Evolutionary conservation across 2,888 invertebrate species (phyloP).

Genomic region (Meteorus colon): DNA sequence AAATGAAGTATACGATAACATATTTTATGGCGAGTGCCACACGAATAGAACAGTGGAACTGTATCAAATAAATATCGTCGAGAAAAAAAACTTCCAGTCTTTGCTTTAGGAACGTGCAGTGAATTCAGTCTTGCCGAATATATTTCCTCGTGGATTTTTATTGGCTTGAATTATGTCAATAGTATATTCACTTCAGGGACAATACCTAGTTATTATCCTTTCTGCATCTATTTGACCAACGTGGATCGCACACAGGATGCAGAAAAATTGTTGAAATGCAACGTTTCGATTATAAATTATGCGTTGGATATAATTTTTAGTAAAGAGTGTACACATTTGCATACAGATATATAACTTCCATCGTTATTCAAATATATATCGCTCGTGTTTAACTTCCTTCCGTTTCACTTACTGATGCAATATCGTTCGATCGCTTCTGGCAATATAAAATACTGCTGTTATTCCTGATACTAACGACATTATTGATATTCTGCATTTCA

Average conservation of each 20-base stretch:
- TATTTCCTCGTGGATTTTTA: conserved; percentile 29
- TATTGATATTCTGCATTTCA: background rate
- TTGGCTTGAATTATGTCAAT: background rate
- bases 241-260: background rate
- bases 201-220: background rate
- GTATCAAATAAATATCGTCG: background rate
- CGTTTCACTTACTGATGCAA: conserved; percentile 18
- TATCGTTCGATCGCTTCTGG: conserved; percentile 12
- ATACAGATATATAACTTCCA: conserved; percentile 18
- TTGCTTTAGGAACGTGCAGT: background rate
- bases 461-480: background rate
- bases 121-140: conserved; percentile 8
- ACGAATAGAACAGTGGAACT: background rate
- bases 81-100: background rate
- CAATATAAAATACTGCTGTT: background rate
- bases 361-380: conserved; percentile 38
- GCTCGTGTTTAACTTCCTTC: conserved; percentile 26
- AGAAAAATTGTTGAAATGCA: background rate
- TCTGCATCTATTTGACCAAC: background rate
- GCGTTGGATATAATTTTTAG: background rate
- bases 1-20: background rate
- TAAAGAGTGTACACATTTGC: background rate
- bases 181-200: conserved; percentile 23
- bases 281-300: background rate
- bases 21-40: background rate